These are phyloP conservation scores for Hestina assimilis DNA, from an alignment of 1,140 invertebrate species.

Conservation along the genomic window DNA sequence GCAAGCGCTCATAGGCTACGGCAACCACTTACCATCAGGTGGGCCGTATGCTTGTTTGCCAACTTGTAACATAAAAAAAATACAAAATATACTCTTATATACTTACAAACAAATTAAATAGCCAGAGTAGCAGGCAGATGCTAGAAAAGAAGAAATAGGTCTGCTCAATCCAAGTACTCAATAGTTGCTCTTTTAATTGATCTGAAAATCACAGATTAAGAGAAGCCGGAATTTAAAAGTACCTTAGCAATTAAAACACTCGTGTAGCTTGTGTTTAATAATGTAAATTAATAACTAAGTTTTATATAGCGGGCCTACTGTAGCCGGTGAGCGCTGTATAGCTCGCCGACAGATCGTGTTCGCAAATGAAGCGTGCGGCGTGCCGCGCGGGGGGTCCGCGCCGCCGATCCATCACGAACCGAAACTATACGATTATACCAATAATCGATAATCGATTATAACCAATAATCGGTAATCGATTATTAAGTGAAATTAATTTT, in stretches of 20 bases:
- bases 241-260: background rate
- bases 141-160: too few relatives aligned
- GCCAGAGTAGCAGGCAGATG: too few relatives aligned
- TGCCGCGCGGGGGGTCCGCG: constrained; percentile 53
- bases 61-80: too few relatives aligned
- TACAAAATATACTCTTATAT: too few relatives aligned
- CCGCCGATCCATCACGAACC: constrained; percentile 56
- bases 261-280: constrained; percentile 19
- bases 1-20: too few relatives aligned
- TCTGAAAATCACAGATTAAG: too few relatives aligned
- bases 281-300: constrained; percentile 20
- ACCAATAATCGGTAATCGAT: constrained; percentile 67
- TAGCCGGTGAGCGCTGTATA: constrained; percentile 16
- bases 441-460: constrained; percentile 72
- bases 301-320: constrained; percentile 21
- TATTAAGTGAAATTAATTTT: constrained; percentile 75
- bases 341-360: constrained; percentile 49
- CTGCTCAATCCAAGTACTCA: too few relatives aligned
- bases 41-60: too few relatives aligned
- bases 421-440: constrained; percentile 66
- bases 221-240: background rate
- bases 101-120: too few relatives aligned
- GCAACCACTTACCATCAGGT: too few relatives aligned
- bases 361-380: constrained; percentile 38
- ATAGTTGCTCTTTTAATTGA: too few relatives aligned